Conservation (phyloP, 1,140 invertebrate species). For the Drosophila funebris region DNA sequence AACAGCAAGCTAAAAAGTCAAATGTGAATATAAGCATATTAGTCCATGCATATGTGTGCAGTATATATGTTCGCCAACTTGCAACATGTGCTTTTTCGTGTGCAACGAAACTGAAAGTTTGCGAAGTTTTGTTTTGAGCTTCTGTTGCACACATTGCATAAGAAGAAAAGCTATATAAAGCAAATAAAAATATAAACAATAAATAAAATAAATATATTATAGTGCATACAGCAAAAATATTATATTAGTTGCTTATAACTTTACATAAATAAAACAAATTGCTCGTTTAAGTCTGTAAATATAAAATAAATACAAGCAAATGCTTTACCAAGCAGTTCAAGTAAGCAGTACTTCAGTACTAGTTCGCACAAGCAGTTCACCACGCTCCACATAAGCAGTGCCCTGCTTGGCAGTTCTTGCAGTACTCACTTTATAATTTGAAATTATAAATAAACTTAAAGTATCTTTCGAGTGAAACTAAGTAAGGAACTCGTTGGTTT, state of each 20-base stretch:
- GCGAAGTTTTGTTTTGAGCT: background rate
- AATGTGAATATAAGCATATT: conserved; percentile 23
- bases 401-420: background rate
- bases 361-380: background rate
- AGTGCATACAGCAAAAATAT: background rate
- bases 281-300: background rate
- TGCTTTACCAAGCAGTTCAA: background rate
- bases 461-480: background rate
- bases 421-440: background rate
- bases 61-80: background rate
- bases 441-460: background rate
- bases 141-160: background rate
- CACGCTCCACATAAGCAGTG: background rate
- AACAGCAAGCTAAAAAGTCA: conserved; percentile 48
- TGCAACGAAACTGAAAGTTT: conserved; percentile 7
- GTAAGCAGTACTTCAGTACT: conserved; percentile 1
- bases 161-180: background rate
- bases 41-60: background rate
- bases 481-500: conserved; percentile 13
- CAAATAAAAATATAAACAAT: background rate
- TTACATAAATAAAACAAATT: background rate
- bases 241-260: background rate
- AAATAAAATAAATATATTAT: background rate
- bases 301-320: background rate
- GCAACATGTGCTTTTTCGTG: conserved; percentile 3